Base-by-base conservation (phyloP, 2,113 vertebrate species). In the Orcinus orca region DNA sequence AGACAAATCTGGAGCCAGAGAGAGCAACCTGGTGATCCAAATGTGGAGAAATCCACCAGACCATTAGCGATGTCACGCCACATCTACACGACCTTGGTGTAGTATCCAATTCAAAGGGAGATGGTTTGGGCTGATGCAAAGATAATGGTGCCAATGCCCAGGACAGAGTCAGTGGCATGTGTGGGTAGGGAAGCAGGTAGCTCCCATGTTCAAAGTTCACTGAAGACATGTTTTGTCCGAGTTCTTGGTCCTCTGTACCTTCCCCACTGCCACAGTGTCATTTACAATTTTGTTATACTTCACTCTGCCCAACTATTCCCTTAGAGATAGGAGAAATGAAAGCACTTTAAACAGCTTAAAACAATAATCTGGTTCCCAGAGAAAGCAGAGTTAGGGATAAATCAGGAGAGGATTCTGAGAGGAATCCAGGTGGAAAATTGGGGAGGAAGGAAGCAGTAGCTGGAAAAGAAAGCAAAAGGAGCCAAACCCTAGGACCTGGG, bases 301-400 rank as follows among this genome's bases (percentile, higher is more conserved):
- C 29, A 79, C 41, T 86, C 14, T 82, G 13, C 41, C 36, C 47
- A 70, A 96, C 8, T 23, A n/a, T 94, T 85, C 21, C 25, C 50
- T 96, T 93, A 90, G 29, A 86, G 87, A 60, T 36, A 67, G 41
- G 36, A 96, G 31, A 41, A 88, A 58, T 50, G 38, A 73, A 80
- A 73, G 82, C 29, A 76, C 29, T 74, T 82, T 41, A 58, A 92
- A 70, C 15, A 77, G 76, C 68, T 74, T 73, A 41, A 62, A 89
- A 53, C 58, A 87, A 36, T 88, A 44, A 20, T 93, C 67, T 89
- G 17, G 20, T 91, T 86, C 44, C 41, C 50, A 84, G 79, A 89
- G 74, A 93, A 95, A 97, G 65, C 25, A 92, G 83, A 95, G 33
- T 17, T 77, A 71, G 29, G 41, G 25, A 74, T 71, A 83, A 93